Evolutionary conservation across 2,797 vertebrate genomes (phyloP).

Genomic region (Tokudaia tokunoshimensis): DNA sequence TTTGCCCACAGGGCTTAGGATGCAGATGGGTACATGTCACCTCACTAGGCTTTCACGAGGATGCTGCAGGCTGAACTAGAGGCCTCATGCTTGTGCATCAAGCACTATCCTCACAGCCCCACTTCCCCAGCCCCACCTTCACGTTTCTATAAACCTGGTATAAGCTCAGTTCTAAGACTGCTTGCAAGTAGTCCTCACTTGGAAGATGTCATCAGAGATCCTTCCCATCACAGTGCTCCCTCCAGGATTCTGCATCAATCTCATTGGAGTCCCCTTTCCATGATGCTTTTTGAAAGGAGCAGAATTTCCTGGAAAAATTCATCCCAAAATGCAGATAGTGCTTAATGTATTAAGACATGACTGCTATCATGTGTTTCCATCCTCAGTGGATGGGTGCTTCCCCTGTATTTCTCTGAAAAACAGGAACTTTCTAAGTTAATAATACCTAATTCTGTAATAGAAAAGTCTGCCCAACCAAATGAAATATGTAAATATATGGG

Average conservation of each 20-base stretch:
- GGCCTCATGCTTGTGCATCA: neutral
- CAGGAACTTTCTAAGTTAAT: neutral
- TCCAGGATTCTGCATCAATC: slow-evolving; percentile 35
- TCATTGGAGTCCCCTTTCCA: slow-evolving; percentile 43
- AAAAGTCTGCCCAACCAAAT: neutral
- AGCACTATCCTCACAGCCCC: no score
- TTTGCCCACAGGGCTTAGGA: no score
- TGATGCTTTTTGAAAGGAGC: slow-evolving; percentile 57
- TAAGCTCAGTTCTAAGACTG: neutral
- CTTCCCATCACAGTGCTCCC: neutral
- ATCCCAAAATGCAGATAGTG: neutral
- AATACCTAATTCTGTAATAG: slow-evolving; percentile 41
- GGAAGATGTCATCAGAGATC: slow-evolving; percentile 19
- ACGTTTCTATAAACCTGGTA: neutral
- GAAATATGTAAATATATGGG: neutral
- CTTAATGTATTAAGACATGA: neutral
- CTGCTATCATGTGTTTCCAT: neutral
- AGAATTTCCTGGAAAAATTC: slow-evolving; percentile 42
- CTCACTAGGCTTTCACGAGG: neutral
- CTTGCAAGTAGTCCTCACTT: slow-evolving; percentile 31
- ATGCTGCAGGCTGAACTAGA: neutral
- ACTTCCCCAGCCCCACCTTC: neutral
- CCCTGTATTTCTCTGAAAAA: slow-evolving; percentile 50
- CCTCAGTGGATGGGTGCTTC: neutral
- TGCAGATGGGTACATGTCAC: neutral